Conservation (phyloP, 2,888 invertebrate species). For the Philopedon plagiatum region DNA sequence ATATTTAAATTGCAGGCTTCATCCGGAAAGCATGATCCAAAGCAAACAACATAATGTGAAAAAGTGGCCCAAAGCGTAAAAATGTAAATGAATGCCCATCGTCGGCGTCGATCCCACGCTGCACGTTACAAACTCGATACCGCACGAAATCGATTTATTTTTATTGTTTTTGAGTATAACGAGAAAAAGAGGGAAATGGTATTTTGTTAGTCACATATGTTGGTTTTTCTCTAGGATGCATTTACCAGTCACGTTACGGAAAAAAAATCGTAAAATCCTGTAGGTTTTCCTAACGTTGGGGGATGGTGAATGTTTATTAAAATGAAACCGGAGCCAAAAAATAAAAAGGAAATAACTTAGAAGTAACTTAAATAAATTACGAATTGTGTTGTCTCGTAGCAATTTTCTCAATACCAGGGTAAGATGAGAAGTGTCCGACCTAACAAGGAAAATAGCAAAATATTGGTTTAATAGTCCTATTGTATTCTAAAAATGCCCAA, state of each 20-base stretch:
- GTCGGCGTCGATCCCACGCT: background rate
- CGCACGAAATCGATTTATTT: slow-evolving; percentile 14
- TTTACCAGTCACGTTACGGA: background rate
- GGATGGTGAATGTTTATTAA: no score
- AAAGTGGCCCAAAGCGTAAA: slow-evolving; percentile 19
- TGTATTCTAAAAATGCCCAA: no score
- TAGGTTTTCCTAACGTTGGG: no score
- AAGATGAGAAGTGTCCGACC: no score
- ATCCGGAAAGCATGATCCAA: slow-evolving; percentile 8
- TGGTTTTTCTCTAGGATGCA: background rate
- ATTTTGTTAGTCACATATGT: background rate
- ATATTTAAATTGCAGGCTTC: background rate
- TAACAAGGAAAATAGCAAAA: no score
- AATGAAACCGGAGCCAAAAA: no score
- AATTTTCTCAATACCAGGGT: no score
- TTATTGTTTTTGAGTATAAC: slow-evolving; percentile 18
- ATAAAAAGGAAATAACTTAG: no score
- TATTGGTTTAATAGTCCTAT: no score
- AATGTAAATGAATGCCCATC: slow-evolving; percentile 19
- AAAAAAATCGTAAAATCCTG: background rate
- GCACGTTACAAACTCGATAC: slow-evolving; percentile 15
- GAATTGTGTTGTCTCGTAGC: no score
- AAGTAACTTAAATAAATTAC: no score
- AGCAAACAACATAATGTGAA: slow-evolving; percentile 17
- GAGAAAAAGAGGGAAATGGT: background rate